Percentiles rank a stretch among this genome's conserved stretches.
phyloP scores from a whole-genome alignment of 2,888 invertebrate genomes.

The Phymatocera aterrima region DNA sequence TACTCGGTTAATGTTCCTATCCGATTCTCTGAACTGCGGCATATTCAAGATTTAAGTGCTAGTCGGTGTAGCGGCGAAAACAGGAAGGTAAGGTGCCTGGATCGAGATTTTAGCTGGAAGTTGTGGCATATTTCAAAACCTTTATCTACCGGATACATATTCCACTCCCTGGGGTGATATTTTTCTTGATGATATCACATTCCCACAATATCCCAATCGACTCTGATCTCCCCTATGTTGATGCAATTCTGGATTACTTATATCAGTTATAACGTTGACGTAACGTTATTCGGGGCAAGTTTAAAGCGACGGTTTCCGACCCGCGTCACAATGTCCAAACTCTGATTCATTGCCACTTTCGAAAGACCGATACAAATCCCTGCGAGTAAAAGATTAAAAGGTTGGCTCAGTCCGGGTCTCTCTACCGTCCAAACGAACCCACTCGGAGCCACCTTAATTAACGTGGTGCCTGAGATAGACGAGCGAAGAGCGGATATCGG shows the following conservation, averaged over 20 bases:
- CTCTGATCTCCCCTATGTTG: background rate
- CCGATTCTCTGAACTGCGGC: background rate
- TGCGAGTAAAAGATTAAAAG: slow-evolving; percentile 32
- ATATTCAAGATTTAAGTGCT: slow-evolving; percentile 10
- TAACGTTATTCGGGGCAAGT: slow-evolving; percentile 4
- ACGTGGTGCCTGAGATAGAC: slow-evolving; percentile 16
- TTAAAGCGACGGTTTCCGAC: background rate
- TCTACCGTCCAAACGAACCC: background rate
- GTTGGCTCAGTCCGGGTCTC: background rate
- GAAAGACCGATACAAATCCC: slow-evolving; percentile 27
- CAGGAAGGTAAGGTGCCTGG: background rate
- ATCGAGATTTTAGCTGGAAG: background rate
- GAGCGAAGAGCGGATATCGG: slow-evolving; percentile 29
- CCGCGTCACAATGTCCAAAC: background rate
- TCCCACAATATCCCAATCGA: background rate
- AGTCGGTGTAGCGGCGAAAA: background rate
- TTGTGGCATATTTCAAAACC: slow-evolving; percentile 17
- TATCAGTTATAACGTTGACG: background rate
- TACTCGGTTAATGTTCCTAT: background rate
- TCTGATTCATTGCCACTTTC: slow-evolving; percentile 22
- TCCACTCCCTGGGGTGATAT: slow-evolving; percentile 2
- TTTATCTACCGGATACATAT: slow-evolving; percentile 19
- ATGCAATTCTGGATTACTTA: slow-evolving; percentile 5
- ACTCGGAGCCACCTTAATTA: slow-evolving; percentile 38
- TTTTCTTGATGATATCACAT: background rate